Evolutionary conservation across 2,888 invertebrate species (phyloP), one percentile per base, ranked within the genome.

Genomic region (Parthenolecanium corni): DNA sequence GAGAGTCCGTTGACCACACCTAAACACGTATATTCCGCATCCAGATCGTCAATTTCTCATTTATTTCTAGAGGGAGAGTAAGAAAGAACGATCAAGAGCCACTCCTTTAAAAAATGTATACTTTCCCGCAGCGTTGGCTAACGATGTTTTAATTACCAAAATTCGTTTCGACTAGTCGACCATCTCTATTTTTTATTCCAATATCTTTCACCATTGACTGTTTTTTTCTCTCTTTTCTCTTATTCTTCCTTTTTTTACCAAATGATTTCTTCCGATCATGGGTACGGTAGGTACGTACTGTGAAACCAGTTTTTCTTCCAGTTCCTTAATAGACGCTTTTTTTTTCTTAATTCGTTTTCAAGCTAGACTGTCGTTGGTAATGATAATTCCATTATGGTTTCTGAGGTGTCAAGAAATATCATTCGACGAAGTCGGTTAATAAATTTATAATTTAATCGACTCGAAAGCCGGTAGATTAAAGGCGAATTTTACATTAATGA

Each of bases 111-210:
- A n/a, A 31, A 31, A 20, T 57, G 31, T 46, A n/a, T 44, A 47
- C 20, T 57, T 57, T 57, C 24, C 57, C 44, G 57, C 57, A 25
- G 57, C 57, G 57, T 25, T 57, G 57, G 46, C 57, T 57, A 57
- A 57, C 57, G 57, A 57, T 47, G 57, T 57, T 57, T 57, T 57
- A 57, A 57, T 57, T 57, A 57, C 57, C 57, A 46, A 57, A 57
- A 57, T 57, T 46, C 57, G 11, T 18, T 44, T 44, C 20, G 46
- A 44, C 16, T 20, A 20, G 46, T 20, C 46, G n/a, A 44, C 11
- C 20, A 9, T 9, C 46, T 44, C 6, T 16, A 44, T 16, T 44
- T 44, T 44, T 44, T 31, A 31, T 44, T 44, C n/a, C n/a, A n/a
- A 18, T 18, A 44, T 44, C 46, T 20, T 44, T 44, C 46, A 44